These are phyloP conservation scores for Plutomurus gul DNA, from an alignment of 1,140 invertebrate genomes.

Conservation along the genomic window DNA sequence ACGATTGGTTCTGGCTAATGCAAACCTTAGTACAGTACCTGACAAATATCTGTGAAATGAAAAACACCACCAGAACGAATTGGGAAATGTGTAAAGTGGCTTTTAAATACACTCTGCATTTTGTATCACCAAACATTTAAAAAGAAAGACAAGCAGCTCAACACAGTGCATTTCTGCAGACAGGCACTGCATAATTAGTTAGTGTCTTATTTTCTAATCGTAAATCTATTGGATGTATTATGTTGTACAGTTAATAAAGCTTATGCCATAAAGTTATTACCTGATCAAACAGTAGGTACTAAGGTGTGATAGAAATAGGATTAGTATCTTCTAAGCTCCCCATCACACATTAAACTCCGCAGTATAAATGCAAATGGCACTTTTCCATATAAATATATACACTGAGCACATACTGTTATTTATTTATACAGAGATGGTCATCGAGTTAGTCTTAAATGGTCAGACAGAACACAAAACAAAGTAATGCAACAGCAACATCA, in stretches of 20 bases:
- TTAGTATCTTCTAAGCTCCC: neutral
- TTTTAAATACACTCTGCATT: neutral
- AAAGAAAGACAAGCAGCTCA: too few relatives aligned
- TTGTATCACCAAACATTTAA: neutral
- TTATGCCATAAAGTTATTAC: neutral
- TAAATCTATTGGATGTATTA: too few relatives aligned
- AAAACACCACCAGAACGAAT: conserved; percentile 17
- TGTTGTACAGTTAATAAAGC: too few relatives aligned
- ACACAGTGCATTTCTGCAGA: too few relatives aligned
- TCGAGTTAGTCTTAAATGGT: conserved; percentile 25
- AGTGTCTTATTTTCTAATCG: too few relatives aligned
- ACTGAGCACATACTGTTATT: conserved; percentile 4
- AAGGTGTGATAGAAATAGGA: neutral
- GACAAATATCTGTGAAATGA: conserved; percentile 22
- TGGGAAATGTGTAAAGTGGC: conserved; percentile 7
- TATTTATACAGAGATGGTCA: conserved; percentile 29
- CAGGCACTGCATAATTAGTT: too few relatives aligned
- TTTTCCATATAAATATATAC: conserved; percentile 3
- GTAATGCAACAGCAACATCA: neutral
- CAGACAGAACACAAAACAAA: conserved; percentile 11
- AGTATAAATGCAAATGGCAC: neutral
- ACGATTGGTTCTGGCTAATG: neutral
- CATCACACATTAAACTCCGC: neutral
- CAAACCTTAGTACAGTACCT: neutral
- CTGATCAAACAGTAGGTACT: neutral